Percentiles rank a stretch among this genome's conserved stretches.
Evolutionary conservation across 2,797 vertebrate species (phyloP).

Genomic region (Clarias platycephalus): DNA sequence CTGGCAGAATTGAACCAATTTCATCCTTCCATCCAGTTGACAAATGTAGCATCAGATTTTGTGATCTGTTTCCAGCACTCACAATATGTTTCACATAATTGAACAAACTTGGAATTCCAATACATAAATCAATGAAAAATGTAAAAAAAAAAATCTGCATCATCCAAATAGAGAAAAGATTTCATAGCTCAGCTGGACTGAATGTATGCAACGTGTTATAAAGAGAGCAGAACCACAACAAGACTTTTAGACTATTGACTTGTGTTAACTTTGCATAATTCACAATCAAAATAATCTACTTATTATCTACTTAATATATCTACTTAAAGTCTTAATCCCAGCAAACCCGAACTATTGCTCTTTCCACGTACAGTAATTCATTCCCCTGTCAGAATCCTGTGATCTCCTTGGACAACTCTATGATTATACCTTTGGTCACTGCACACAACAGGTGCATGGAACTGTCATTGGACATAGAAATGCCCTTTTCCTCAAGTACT

Average conservation of each 20-base stretch:
- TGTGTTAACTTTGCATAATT: conserved; percentile 32
- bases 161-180: conserved; percentile 17
- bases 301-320: no score
- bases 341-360: no score
- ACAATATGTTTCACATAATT: conserved; percentile 40
- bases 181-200: neutral
- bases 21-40: conserved; percentile 32
- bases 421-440: no score
- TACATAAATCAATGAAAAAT: neutral
- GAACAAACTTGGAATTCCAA: conserved; percentile 21
- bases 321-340: no score
- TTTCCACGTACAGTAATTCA: no score
- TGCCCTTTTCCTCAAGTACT: no score
- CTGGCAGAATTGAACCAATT: neutral
- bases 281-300: conserved; percentile 11
- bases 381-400: no score
- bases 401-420: no score
- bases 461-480: no score
- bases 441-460: no score
- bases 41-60: conserved; percentile 35
- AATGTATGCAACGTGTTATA: conserved; percentile 1
- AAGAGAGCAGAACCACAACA: neutral
- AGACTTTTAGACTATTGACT: neutral
- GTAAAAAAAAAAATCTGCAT: neutral
- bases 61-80: conserved; percentile 39